Base-by-base conservation (phyloP, 2,113 vertebrate species). In the Tyto alba region DNA sequence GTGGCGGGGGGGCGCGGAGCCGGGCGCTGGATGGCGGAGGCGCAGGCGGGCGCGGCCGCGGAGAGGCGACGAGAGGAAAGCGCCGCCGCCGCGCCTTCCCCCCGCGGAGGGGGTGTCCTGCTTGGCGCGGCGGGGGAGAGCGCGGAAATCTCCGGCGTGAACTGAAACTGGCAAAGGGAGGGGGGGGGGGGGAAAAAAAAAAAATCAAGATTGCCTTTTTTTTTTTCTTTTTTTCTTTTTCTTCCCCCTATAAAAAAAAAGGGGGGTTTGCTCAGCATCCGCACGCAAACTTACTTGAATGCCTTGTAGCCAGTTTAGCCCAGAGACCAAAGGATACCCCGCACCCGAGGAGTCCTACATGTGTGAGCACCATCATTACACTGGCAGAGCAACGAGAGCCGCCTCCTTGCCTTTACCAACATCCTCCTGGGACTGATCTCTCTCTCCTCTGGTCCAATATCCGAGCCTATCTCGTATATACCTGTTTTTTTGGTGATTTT, bases 211-310 rank as follows among this genome's bases (percentile, higher is more conserved):
- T 32, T 38, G 29, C 26, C 19, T 59, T 26, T 71, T 85, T 88
- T n/a, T 38, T 82, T 34, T 45, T 45, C 18, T 45, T 45, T 11
- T 18, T 11, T 57, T 11, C 13, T 64, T 76, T 25, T 76, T 85
- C 19, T 57, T 7, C 76, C 48, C n/a, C 50, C 20, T 45, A 47
- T 50, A 45, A 66, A 12, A 73, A 95, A 50, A 63, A 34, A 29
- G 15, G 89, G 77, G 94, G 72, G 21, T 89, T 76, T 53, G 57
- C 59, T 89, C 75, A 86, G 93, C 97, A 85, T 96, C 98, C 89
- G 85, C 88, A 73, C 90, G 85, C 95, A 97, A 98, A 98, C 98
- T 98, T 98, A 95, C 97, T 98, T 96, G 97, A 92, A 85, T 89
- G 96, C 85, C 94, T 93, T 67, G 92, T 91, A 84, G 95, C 95